Evolutionary conservation across 1,140 invertebrate species (phyloP), one percentile per base, ranked within the genome.

Genomic region (Hirudo medicinalis): DNA sequence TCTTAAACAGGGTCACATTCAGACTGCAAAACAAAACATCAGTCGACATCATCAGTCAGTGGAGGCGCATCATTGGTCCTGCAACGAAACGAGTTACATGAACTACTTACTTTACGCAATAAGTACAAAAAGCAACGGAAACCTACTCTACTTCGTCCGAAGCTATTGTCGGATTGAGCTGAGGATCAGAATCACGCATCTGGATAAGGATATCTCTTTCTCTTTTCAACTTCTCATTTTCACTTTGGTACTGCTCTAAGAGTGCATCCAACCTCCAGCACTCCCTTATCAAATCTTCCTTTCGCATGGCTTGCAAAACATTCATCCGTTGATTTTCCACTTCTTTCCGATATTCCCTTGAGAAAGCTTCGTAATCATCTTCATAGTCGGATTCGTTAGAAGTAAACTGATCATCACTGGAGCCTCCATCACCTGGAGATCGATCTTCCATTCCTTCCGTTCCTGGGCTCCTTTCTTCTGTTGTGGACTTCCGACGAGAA

Each of bases 301-400:
- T 63, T 22, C 29, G 9, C 57, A 63, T 63, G 57, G 57, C 57
- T 63, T 63, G 57, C 57, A 63, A 32, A 13, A 63, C 29, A 15
- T 32, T 63, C 22, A 63, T 63, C 22, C 57, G 57, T 6, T 63
- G 29, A 32, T 63, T 63, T 32, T 63, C 57, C 22, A 25, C 22
- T 32, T 63, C 57, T 32, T 63, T 63, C 11, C 22, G 22, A 32
- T 25, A 63, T 15, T 63, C 57, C 17, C 22, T 63, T 6, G 22
- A 19, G 22, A 63, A 25, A 32, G 22, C 22, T 32, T 32, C 57
- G 29, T 63, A 22, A 32, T 63, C 57, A 63, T 63, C 57, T 15
- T 63, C 57, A 15, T 32, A 63, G 57, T 63, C 57, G 22, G 29
- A 22, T 63, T 63, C 57, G 57, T 22, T 25, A 13, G 22, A 22